Evolutionary conservation across 2,113 vertebrate genomes (phyloP).

Genomic region (Heterochromis multidens): DNA sequence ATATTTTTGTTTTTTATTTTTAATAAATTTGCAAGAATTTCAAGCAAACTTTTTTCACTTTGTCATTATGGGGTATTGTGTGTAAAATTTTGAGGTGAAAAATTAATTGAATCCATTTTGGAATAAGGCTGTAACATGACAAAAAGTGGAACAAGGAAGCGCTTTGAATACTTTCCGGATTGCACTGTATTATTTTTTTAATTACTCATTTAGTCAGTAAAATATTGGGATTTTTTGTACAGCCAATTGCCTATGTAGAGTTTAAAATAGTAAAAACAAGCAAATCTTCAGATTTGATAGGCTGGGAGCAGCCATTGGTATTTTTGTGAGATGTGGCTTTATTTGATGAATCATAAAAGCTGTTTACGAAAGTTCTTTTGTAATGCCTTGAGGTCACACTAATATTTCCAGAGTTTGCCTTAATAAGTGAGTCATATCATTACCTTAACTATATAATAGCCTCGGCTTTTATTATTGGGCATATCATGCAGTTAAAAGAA

Average conservation of each 20-base stretch:
- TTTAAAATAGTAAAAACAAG: background rate
- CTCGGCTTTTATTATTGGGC: background rate
- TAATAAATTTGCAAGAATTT: too few species aligned
- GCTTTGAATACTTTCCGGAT: too few species aligned
- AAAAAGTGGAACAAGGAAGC: too few species aligned
- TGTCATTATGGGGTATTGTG: too few species aligned
- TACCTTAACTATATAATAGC: background rate
- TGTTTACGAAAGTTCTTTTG: background rate
- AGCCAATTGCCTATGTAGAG: background rate
- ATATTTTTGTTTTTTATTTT: too few species aligned
- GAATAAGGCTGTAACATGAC: too few species aligned
- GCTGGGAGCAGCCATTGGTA: background rate
- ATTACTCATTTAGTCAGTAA: too few species aligned
- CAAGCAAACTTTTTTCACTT: too few species aligned
- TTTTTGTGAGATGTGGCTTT: background rate
- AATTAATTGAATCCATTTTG: too few species aligned
- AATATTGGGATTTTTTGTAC: too few species aligned
- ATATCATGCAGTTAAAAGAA: conserved; percentile 21
- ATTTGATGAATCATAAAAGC: background rate
- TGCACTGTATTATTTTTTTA: background rate
- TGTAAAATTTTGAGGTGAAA: too few species aligned
- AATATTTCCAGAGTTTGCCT: background rate
- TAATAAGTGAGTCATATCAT: conserved; percentile 5
- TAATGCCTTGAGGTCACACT: background rate
- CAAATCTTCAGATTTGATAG: background rate